Evolutionary conservation across 2,797 vertebrate genomes (phyloP), one percentile per base, ranked within the genome.

Genomic region (Anisognathus igniventris): DNA sequence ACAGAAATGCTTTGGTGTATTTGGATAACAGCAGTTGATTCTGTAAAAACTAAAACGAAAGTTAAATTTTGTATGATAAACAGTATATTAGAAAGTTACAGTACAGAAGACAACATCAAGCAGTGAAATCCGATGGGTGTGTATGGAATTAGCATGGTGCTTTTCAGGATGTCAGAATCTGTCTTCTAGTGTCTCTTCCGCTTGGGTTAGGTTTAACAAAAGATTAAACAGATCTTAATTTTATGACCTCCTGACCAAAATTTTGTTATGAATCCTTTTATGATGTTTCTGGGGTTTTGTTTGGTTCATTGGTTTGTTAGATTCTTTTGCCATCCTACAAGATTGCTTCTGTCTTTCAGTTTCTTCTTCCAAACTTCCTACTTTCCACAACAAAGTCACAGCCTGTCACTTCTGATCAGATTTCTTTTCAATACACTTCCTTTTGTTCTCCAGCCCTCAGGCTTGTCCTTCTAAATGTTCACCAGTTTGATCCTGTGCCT

Each of bases 201-300:
- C 9, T 37, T 50, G 4, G 7, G 5, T 24, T 16, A 58, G 7
- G 9, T 31, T 50, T 78, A 90, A 56, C 27, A 62, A 58, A 66
- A 4, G 14, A 47, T 62, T 74, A 62, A 74, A 58, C 19, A 19
- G 7, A 67, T 33, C 17, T 60, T 39, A 70, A 39, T 58, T 90
- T 82, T 81, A 42, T 42, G 3, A 48, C 5, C 6, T 65, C 13
- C 7, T 31, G 37, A 47, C 2, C 10, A 71, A 5, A 40, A 0
- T 15, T 74, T 75, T 71, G 2, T 27, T 45, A 10, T 12, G 7
- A 44, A 67, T 37, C 3, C 3, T 66, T 53, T 61, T 13, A 31
- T 35, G 7, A 24, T 5, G 2, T 12, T 71, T 60, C 2, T 4
- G 7, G 5, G 28, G 2, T 6, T 28, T 39, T 47, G 3, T 12